These are phyloP conservation scores for Ictalurus furcatus DNA, from an alignment of 2,113 vertebrate genomes.

Conservation along the genomic window DNA sequence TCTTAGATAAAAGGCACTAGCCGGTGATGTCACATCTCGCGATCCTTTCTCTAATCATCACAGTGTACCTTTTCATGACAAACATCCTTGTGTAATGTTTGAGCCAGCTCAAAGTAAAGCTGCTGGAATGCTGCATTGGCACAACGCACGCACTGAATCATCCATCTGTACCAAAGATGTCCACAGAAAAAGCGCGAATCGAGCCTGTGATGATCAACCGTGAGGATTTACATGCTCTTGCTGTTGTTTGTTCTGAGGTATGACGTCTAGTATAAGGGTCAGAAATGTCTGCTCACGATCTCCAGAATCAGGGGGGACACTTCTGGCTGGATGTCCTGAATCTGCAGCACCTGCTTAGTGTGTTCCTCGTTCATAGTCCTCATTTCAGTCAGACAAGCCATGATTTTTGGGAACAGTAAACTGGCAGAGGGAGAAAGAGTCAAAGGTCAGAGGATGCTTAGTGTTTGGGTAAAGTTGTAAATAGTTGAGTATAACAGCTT, in stretches of 20 bases:
- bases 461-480: neutral
- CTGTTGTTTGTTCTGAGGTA: neutral
- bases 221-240: too few relatives aligned
- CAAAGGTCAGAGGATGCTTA: neutral
- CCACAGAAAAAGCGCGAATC: neutral
- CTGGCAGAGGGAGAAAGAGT: slow-evolving; percentile 55
- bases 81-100: neutral
- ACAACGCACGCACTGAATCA: neutral
- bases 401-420: slow-evolving; percentile 79
- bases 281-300: slow-evolving; percentile 67
- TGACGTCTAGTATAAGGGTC: neutral
- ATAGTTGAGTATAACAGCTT: neutral
- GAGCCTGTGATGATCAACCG: neutral
- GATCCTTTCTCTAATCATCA: neutral
- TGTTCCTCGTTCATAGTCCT: slow-evolving; percentile 76
- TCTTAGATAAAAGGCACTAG: slow-evolving; percentile 11
- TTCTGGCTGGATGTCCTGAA: slow-evolving; percentile 75
- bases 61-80: neutral
- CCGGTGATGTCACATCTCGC: neutral
- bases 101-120: neutral
- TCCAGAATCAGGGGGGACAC: slow-evolving; percentile 76
- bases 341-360: slow-evolving; percentile 70
- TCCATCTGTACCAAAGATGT: neutral
- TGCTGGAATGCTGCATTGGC: neutral
- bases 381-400: slow-evolving; percentile 77